Evolutionary conservation across 1,140 invertebrate genomes (phyloP), one percentile per base, ranked within the genome.

Genomic region (Hirudo medicinalis): DNA sequence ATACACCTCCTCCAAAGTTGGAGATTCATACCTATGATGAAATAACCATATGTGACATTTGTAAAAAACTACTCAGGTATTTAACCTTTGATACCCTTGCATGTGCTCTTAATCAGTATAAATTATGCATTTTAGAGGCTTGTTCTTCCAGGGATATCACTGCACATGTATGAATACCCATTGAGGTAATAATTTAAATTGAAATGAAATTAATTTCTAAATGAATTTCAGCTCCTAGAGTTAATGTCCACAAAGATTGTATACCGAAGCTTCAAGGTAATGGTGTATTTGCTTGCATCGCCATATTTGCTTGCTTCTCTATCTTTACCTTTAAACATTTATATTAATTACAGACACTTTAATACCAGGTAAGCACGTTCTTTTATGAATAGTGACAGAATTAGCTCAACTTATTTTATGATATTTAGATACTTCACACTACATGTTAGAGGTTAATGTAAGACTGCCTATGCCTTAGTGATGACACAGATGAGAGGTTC

Each of bases 221-320:
- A 19, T 25, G 22, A 11, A 25, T 63, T 63, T 32, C 8, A 63
- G 57, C 9, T 63, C 22, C 20, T 1, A 63, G 29, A 11, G 19
- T 25, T 25, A 63, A 63, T 63, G 57, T 63, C 11, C 57, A 63
- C 57, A 63, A 63, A 20, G 57, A 63, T 32, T 63, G 57, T 20
- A 63, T 63, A 0, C 29, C 57, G 29, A 63, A 63, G 1, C 22
- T 63, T 32, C 57, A 63, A 63, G 8, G 57, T 63, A 63, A 49
- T 49, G 43, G 4, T 15, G 43, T 49, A 49, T 49, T 49, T 49
- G 15, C 0, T 49, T 11, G 15, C 15, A 17, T 11, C 15, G 13
- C 5, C 43, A 49, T 49, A 49, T 49, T 49, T 15, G 3, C 11
- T 49, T 36, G 32, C 9, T 49, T 49, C 1, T 15, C 1, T 49